Evolutionary conservation across 2,888 invertebrate genomes (phyloP), one percentile per base, ranked within the genome.

Genomic region (Empis livida): DNA sequence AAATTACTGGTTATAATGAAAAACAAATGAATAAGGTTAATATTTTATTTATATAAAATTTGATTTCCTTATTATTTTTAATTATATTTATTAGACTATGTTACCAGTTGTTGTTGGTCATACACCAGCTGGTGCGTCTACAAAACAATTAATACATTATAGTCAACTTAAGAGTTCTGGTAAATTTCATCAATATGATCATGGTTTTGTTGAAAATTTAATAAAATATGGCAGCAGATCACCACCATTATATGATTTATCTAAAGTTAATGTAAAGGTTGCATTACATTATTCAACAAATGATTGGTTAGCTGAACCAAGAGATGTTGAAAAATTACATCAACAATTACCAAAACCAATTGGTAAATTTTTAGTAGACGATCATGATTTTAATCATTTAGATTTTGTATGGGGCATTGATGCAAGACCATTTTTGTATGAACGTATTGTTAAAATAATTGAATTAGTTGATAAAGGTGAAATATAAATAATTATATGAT

Each of bases 331-430:
- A 53, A 79, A 65, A 0, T 71, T 73, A 58, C 55, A 57, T 35
- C 50, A 50, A 5, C 49, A 51, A 17, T 49, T 68, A 47, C 63
- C 65, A 13, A 67, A 67, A 55, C 60, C 63, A 2, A 54, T 66
- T 31, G 59, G 61, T 11, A 63, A 74, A 52, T 77, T 76, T 63
- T 63, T 73, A 41, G 73, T 84, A 10, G 72, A 76, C 1, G 65
- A 74, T 57, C 57, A 67, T 3, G 64, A 66, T 8, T 84, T 82
- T 57, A 82, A 77, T 59, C 84, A 85, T 60, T 59, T 84, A 50
- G 84, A 85, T 59, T 84, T 82, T 59, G 67, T 81, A 53, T 82
- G 79, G 77, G 83, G 76, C 13, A 75, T 74, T n/a, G 72, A 81
- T 59, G 77, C 76, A 1, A 73, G 71, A 46, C 67, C 69, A 5